Base-by-base conservation (phyloP, 2,797 vertebrate species). In the Falco biarmicus region DNA sequence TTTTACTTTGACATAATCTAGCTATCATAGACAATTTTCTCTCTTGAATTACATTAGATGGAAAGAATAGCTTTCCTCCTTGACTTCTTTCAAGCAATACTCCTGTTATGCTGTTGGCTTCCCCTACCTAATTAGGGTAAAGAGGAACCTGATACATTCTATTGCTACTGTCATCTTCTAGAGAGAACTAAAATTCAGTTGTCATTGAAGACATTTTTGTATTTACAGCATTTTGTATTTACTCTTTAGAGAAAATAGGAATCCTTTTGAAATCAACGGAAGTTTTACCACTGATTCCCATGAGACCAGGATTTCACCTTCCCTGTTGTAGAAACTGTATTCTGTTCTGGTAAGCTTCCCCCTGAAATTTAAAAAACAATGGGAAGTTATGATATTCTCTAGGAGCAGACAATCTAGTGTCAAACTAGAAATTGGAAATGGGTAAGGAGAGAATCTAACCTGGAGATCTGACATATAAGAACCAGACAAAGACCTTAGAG, bases 341-440 rank as follows among this genome's bases (percentile, higher is more conserved):
- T 77, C 28, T 77, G 53, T 37, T 45, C 41, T 22, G 18, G 48
- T 47, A 34, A 74, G 34, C 21, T 90, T 48, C 28, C 84, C 32
- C 29, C 26, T 71, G 64, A 66, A 31, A 26, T 61, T 7, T 53
- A 50, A 70, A 77, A 53, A 47, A 19, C 24, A 7, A 3, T 5
- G 29, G 6, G 13, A 22, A 56, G 5, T 50, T 28, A 39, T 0
- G 0, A n/a, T 19, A 41, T 45, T 64, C 22, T 26, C 14, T 10
- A 14, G 45, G 53, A 81, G 29, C 3, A 2, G 39, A 57, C 9
- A 28, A 61, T 10, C 21, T 34, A 53, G 10, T 24, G 28, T 21
- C 37, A 69, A 34, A 68, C n/a, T 4, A 6, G 53, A 59, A 77
- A 47, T 0, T 70, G 15, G 74, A 79, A 64, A 63, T 34, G 43